Percentiles rank a stretch among this genome's conserved stretches.
phyloP scores from a whole-genome alignment of 2,888 invertebrate genomes.

The Lapara coniferarum region DNA sequence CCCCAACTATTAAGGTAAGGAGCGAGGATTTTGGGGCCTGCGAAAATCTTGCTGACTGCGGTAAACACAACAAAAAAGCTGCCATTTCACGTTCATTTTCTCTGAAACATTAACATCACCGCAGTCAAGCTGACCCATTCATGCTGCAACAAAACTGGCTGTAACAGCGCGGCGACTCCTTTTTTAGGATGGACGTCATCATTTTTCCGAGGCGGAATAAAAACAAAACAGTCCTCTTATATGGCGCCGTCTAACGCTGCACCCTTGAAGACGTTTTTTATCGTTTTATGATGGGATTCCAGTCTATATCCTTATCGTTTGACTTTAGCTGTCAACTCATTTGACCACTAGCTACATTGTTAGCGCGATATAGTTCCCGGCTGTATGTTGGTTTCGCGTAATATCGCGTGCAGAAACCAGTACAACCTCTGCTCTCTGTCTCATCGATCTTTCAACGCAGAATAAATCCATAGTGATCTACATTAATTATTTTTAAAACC shows the following conservation, averaged over 20 bases:
- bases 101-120: too few species aligned
- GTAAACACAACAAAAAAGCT: too few species aligned
- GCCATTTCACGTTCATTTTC: too few species aligned
- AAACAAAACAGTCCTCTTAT: too few species aligned
- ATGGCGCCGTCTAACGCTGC: neutral
- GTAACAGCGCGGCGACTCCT: too few species aligned
- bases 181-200: too few species aligned
- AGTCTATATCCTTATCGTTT: neutral
- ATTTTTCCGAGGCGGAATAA: too few species aligned
- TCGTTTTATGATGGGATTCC: neutral
- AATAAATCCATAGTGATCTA: slow-evolving; percentile 51
- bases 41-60: too few species aligned
- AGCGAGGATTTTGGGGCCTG: too few species aligned
- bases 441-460: slow-evolving; percentile 56
- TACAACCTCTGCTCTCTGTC: slow-evolving; percentile 46
- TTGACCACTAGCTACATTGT: slow-evolving; percentile 35
- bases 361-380: slow-evolving; percentile 44
- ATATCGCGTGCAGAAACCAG: slow-evolving; percentile 56
- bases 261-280: neutral
- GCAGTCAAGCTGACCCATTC: too few species aligned
- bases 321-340: slow-evolving; percentile 10
- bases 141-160: neutral
- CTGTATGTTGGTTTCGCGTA: slow-evolving; percentile 38
- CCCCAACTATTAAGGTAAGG: too few species aligned
- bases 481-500: slow-evolving; percentile 54